Base-by-base conservation (phyloP, 2,888 invertebrate species). In the Apodemia zela region DNA sequence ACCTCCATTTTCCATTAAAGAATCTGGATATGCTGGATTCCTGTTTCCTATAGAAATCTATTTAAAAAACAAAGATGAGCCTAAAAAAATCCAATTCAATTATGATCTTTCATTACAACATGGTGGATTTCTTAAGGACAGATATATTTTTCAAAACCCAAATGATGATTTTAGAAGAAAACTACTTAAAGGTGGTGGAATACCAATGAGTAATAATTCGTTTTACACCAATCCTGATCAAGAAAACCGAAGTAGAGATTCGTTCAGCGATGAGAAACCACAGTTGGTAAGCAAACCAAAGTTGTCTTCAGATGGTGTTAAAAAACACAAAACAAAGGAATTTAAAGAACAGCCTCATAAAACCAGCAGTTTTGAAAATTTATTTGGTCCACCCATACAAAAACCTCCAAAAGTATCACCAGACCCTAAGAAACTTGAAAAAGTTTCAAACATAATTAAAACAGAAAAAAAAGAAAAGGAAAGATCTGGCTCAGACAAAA, bases 21-120 rank as follows among this genome's bases (percentile, higher is more conserved):
- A 98, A 83, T 96, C 97, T n/a, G 98, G 99, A 7, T 99, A 99
- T 93, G 98, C 98, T 66, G 98, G 98, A 42, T 99, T 99, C 83
- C 93, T 94, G 60, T 92, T 99, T 66, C 96, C 96, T 0, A 97
- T 99, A 75, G 97, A 98, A 78, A 95, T 99, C 71, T 95, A 97
- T 83, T 93, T 97, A 71, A 96, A 95, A 73, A 98, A 97, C 83
- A 96, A 96, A 81, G 97, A 97, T 82, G 97, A 98, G 78, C 98
- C 98, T 11, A 97, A 96, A 81, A 97, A 95, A 77, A 95, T 97
- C 75, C 93, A 93, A 73, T 96, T 96, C 81, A 92, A 93, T 63
- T 99, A 99, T 92, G 98, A 98, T 85, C 93, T 99, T 69, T 94
- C 94, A 75, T 89, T 99, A 66, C 96, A 97, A 84, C 93, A 93